Evolutionary conservation across 1,140 invertebrate genomes (phyloP).

Genomic region (Chironomus tepperi): DNA sequence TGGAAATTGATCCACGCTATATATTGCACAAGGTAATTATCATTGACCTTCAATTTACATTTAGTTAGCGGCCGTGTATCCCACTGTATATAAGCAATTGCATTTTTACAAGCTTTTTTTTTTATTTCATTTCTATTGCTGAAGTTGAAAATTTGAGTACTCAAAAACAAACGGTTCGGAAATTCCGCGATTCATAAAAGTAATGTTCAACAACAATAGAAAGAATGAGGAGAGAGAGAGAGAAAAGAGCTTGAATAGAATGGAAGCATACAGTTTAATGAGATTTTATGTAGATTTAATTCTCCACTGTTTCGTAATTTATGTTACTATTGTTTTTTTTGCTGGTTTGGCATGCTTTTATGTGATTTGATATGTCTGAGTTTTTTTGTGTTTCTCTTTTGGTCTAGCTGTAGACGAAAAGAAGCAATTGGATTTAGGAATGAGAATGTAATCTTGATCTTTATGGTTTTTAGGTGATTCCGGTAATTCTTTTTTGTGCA

Average conservation of each 20-base stretch:
- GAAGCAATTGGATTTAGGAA: too few relatives aligned
- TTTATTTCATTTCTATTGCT: not conserved
- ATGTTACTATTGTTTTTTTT: constrained; percentile 16
- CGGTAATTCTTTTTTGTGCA: too few relatives aligned
- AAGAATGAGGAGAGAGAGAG: not conserved
- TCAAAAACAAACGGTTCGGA: constrained; percentile 5
- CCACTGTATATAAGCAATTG: not conserved
- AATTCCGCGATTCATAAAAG: constrained; percentile 7
- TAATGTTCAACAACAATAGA: not conserved
- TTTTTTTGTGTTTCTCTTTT: too few relatives aligned
- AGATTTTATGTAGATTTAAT: constrained; percentile 24
- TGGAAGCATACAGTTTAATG: constrained; percentile 21
- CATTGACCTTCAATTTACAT: constrained; percentile 23
- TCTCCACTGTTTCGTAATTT: not conserved
- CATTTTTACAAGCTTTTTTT: not conserved
- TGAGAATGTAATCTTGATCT: too few relatives aligned
- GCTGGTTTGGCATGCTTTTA: not conserved
- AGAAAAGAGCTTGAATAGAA: not conserved
- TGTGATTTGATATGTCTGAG: not conserved
- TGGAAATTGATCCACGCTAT: not conserved
- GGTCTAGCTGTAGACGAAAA: too few relatives aligned
- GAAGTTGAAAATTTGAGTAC: not conserved
- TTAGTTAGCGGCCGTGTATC: not conserved
- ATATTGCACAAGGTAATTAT: not conserved
- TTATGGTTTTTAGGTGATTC: too few relatives aligned